Base-by-base conservation (phyloP, 2,113 vertebrate genomes). In the Hydrochoerus hydrochaeris region DNA sequence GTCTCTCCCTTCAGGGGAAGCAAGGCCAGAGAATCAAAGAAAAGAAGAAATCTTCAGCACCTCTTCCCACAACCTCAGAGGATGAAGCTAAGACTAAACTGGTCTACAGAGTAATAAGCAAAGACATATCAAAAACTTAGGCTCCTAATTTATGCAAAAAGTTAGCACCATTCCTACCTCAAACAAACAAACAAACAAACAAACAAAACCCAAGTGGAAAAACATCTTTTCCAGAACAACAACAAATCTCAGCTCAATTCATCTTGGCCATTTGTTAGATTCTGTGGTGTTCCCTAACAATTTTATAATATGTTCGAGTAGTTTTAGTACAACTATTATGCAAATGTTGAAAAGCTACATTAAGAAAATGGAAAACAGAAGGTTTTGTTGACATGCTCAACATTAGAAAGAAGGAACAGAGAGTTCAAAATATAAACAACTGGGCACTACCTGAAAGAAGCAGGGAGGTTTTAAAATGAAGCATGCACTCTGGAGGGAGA, bases 381-480 rank as follows among this genome's bases (percentile, higher is more conserved):
- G 95, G 93, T 85, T 97, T 92, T 95, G 96, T 97, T 94, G 95
- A 97, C 95, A 97, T 85, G 83, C 94, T 96, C 94, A 96, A 97
- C n/a, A 77, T 63, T 63, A 88, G 65, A 96, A 96, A 82, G 91
- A 95, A 96, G 97, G 78, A 97, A 98, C 95, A 91, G 96, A 91
- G 94, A 98, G 95, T 96, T 97, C 95, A 97, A 97, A 98, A 98
- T 96, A 98, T 94, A 98, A 97, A 65, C 0, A 0, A 73, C n/a
- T 62, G 28, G 95, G 90, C 94, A 98, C 73, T 90, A 98, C 97
- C 96, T 97, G 96, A 97, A 95, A 97, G 95, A 96, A 98, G 86
- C 93, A 98, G 95, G 97, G 97, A 97, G 92, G 88, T 97, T 98
- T 97, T 98, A 98, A 97, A 98, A 91, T 90, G 84, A 98, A 98